Evolutionary conservation across 2,113 vertebrate genomes (phyloP), one percentile per base, ranked within the genome.

Genomic region (Mobula birostris): DNA sequence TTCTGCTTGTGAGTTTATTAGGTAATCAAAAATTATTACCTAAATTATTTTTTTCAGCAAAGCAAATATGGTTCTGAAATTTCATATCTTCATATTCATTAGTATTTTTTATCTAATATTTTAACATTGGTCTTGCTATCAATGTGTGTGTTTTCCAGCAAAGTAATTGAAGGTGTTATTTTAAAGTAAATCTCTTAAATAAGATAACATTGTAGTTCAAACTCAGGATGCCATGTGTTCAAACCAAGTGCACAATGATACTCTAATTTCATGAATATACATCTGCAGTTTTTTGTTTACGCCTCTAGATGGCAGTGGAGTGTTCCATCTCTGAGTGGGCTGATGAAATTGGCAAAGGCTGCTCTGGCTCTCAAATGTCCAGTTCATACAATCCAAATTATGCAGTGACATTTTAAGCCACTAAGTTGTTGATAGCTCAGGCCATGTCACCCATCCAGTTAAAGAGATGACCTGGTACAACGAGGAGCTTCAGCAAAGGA

Each of bases 271-370:
- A 27, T 87, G n/a, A 15, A n/a, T 48, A 74, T 66, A 90, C 66
- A 32, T 72, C 40, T 93, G 91, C 66, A 9, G 40, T 76, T 93
- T 74, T 24, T 56, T 74, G 12, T 29, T 70, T 21, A 27, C 21
- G 70, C 15, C 91, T 93, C 68, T 56, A 93, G 91, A 93, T 93
- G 91, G 91, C 91, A 93, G 70, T 93, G 32, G 11, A 74, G 70
- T 74, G 70, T 93, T 93, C 91, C 68, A 93, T 29, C 91, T 93
- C 36, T 76, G 91, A 40, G 36, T 72, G 70, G 91, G 40, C 40
- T 56, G 70, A 48, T 15, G 56, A 29, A 24, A 48, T 11, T 76
- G 68, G 70, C 70, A 76, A 70, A 74, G 27, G 4, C 70, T 24
- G 40, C 29, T 19, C 36, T 74, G 32, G 40, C 68, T 9, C 36